phyloP scores from a whole-genome alignment of 2,888 invertebrate species.

The Synergus itoensis region DNA sequence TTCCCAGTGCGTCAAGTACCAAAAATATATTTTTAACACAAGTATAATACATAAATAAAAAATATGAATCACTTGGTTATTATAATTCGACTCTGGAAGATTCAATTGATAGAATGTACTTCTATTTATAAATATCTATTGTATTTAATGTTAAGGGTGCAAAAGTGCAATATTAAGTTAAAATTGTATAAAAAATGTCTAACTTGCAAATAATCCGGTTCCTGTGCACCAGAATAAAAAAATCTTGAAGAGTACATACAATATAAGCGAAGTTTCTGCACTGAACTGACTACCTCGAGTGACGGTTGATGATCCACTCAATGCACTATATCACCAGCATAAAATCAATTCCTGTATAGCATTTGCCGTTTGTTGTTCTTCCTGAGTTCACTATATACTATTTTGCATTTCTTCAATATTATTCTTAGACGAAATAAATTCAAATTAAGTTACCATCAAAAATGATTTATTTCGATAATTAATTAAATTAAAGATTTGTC shows the following conservation, averaged over 20 bases:
- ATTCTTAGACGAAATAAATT: neutral
- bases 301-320: conserved; percentile 23
- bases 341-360: conserved; percentile 13
- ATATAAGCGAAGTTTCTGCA: neutral
- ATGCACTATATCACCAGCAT: conserved; percentile 4
- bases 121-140: too few relatives aligned
- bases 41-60: too few relatives aligned
- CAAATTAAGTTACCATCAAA: neutral
- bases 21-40: neutral
- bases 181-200: neutral
- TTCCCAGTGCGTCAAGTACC: neutral
- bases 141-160: too few relatives aligned
- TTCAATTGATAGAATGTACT: too few relatives aligned
- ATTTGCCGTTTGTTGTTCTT: neutral
- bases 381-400: neutral
- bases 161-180: neutral
- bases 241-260: neutral
- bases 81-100: too few relatives aligned
- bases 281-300: neutral
- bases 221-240: neutral
- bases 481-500: neutral
- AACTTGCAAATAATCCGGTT: neutral
- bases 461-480: too few relatives aligned
- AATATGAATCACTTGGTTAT: too few relatives aligned
- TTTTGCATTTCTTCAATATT: neutral